A percentile compares a stretch with the other conserved stretches of the same genome.
These are phyloP conservation scores for Masnerella sp. DNA, from an alignment of 2,888 invertebrate genomes.

Conservation along the genomic window DNA sequence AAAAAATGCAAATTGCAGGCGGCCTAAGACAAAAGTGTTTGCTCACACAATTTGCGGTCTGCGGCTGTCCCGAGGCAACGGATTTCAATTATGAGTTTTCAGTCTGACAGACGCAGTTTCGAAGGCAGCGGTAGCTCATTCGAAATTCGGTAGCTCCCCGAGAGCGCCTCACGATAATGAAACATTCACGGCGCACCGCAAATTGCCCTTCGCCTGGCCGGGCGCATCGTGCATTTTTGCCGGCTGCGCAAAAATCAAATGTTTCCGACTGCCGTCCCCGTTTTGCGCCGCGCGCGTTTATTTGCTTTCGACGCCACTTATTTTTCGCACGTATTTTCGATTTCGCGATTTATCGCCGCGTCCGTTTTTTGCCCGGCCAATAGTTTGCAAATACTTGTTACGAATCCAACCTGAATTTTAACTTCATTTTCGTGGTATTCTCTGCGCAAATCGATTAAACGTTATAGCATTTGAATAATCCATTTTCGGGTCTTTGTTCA, in stretches of 20 bases:
- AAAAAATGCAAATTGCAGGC: slow-evolving; percentile 72
- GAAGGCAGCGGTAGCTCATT: slow-evolving; percentile 71
- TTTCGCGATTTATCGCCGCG: slow-evolving; percentile 35
- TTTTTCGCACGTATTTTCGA: slow-evolving; percentile 35
- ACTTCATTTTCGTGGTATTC: no score
- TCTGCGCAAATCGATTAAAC: no score
- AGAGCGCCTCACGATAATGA: slow-evolving; percentile 75
- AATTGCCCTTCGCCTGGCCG: slow-evolving; percentile 66
- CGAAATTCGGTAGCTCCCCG: slow-evolving; percentile 77
- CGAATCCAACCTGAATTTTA: no score
- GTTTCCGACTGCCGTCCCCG: slow-evolving; percentile 34
- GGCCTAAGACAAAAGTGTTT: slow-evolving; percentile 75
- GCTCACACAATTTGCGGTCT: slow-evolving; percentile 75
- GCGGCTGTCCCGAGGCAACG: slow-evolving; percentile 71
- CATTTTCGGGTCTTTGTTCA: no score
- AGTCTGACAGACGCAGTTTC: slow-evolving; percentile 67
- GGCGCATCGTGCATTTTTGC: slow-evolving; percentile 45
- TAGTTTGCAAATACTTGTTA: no score
- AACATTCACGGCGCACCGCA: slow-evolving; percentile 77
- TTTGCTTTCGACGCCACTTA: slow-evolving; percentile 49
- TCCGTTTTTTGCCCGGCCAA: slow-evolving; percentile 16
- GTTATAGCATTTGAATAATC: no score
- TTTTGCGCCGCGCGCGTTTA: slow-evolving; percentile 32
- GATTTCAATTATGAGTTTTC: slow-evolving; percentile 77
- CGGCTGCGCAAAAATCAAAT: slow-evolving; percentile 52